Base-by-base conservation (phyloP, 1,140 invertebrate genomes). In the Drosophila sturtevanti region DNA sequence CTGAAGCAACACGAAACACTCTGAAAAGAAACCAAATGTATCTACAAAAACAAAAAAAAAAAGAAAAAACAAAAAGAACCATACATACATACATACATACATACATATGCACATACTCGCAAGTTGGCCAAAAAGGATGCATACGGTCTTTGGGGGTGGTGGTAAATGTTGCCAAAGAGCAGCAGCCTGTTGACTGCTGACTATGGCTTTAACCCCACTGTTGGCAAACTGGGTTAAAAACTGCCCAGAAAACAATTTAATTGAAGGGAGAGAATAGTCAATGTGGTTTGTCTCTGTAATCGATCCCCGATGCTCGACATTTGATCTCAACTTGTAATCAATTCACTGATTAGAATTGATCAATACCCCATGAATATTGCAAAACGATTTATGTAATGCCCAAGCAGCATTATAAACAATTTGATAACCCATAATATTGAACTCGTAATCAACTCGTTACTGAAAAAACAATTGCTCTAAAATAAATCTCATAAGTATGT, bases 181-280 rank as follows among this genome's bases (percentile, higher is more conserved):
- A 68, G 55, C 74, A 77, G 74, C 73, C 73, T 77, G 75, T 77
- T 77, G 75, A 21, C 44, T 61, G 56, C 58, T 66, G 22, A 22
- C 55, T 34, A 68, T 64, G 31, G 18, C 48, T 34, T 66, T 74
- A 76, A 75, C 72, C 72, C 73, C 38, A 1, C 7, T n/a, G 16
- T 5, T 34, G 41, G 1, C 1, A n/a, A 18, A 38, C 4, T 10
- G 34, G 34, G 22, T 11, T 48, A 48, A 48, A 48, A 48, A 18
- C 2, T 11, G 41, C 41, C 9, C 16, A 21, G 9, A 10, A 9
- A 18, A 21, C 18, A 12, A 6, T 41, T 41, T 18, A 3, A 48
- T 18, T 48, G 27, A 31, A 21, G 18, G 16, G 6, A 21, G 18
- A 9, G 6, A 31, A 31, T 31, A 3, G 27, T 1, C 4, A 24